phyloP scores from a whole-genome alignment of 2,113 vertebrate genomes.

The Glaucidium brasilianum region DNA sequence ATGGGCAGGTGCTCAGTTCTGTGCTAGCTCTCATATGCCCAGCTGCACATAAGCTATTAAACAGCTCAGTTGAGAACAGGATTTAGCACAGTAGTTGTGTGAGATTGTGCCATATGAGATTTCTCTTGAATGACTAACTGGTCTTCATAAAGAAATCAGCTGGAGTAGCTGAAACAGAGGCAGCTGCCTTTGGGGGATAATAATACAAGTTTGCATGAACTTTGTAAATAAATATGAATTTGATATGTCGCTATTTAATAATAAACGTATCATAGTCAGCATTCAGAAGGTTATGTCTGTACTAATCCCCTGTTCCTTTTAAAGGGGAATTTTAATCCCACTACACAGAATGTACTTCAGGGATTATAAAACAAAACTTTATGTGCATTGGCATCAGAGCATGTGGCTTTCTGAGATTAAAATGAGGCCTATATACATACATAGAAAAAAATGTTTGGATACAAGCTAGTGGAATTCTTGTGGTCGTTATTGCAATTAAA shows the following conservation, averaged over 20 bases:
- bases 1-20: background rate
- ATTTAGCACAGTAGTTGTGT: background rate
- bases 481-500: background rate
- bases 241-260: background rate
- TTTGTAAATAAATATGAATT: background rate
- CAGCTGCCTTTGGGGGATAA: background rate
- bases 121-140: background rate
- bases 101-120: background rate
- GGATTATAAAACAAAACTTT: background rate
- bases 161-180: background rate
- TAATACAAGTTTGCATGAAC: background rate
- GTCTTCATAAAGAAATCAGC: background rate
- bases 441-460: background rate
- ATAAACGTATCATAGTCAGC: accelerated
- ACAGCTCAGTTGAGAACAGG: background rate
- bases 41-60: background rate
- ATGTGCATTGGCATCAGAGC: background rate
- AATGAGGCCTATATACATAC: background rate
- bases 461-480: background rate
- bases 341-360: background rate
- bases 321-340: background rate
- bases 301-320: background rate
- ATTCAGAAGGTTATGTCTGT: background rate
- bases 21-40: background rate
- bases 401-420: background rate